Conservation (phyloP, 1,140 invertebrate genomes). For the Diorhabda carinulata region DNA sequence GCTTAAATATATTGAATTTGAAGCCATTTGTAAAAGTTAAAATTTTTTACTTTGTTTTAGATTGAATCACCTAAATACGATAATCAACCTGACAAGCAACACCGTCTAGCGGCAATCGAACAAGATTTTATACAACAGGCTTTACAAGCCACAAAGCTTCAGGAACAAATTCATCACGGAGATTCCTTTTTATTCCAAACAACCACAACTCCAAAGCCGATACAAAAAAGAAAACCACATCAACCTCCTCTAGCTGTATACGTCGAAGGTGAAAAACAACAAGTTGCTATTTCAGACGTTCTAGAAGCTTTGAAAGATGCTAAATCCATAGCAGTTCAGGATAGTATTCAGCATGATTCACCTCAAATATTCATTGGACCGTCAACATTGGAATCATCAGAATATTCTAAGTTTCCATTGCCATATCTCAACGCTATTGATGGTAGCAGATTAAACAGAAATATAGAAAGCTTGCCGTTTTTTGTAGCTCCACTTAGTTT, state of each 20-base stretch:
- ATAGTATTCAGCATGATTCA: conserved; percentile 60
- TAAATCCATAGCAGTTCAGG: conserved; percentile 70
- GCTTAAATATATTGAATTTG: too few species aligned
- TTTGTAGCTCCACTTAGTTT: conserved; percentile 81
- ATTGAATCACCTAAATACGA: conserved; percentile 40
- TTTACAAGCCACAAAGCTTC: conserved; percentile 49
- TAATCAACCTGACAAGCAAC: conserved; percentile 28
- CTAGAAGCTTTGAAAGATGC: conserved; percentile 63
- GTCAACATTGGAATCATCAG: conserved; percentile 63
- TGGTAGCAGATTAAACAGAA: conserved; percentile 64
- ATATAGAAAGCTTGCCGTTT: conserved; percentile 70
- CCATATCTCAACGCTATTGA: conserved; percentile 75
- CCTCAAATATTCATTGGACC: conserved; percentile 79
- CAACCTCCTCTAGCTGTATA: conserved; percentile 78
- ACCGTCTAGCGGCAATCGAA: conserved; percentile 37
- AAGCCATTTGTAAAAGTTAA: too few species aligned
- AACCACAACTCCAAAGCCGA: conserved; percentile 41
- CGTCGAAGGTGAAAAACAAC: conserved; percentile 53
- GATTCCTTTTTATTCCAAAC: conserved; percentile 23
- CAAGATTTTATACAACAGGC: conserved; percentile 48
- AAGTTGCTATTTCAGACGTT: conserved; percentile 61
- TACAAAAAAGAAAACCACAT: conserved; percentile 64
- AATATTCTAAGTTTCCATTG: conserved; percentile 74
- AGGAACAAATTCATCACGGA: conserved; percentile 44
- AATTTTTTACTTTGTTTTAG: conserved; percentile 39